These are phyloP conservation scores for Pelusios castaneus DNA, from an alignment of 2,113 vertebrate genomes.

Conservation along the genomic window DNA sequence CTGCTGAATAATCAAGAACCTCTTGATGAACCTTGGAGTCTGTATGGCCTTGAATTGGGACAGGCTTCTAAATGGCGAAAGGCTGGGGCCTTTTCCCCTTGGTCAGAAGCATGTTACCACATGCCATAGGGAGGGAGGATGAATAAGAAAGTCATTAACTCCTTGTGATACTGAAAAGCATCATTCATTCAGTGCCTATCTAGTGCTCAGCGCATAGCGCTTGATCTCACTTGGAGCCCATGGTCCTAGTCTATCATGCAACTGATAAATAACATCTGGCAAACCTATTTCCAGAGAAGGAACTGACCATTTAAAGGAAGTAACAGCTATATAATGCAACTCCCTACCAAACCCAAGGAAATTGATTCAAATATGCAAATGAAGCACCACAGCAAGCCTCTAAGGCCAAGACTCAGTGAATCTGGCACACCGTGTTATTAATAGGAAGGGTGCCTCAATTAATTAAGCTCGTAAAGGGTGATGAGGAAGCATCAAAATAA, in stretches of 20 bases:
- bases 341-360: conserved; percentile 35
- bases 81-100: neutral
- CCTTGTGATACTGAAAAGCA: neutral
- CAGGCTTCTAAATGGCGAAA: neutral
- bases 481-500: conserved; percentile 14
- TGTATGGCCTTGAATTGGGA: neutral
- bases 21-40: neutral
- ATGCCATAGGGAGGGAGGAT: neutral
- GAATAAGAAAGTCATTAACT: neutral
- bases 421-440: conserved; percentile 39
- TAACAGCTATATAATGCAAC: conserved; percentile 14
- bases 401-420: neutral
- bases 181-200: neutral
- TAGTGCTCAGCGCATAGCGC: neutral
- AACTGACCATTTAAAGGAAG: conserved; percentile 26
- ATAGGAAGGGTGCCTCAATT: conserved; percentile 45
- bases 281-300: neutral
- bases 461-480: conserved; percentile 55
- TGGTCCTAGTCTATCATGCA: conserved; percentile 3
- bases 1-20: neutral
- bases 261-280: conserved; percentile 12
- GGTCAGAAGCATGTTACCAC: neutral
- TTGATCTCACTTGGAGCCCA: neutral
- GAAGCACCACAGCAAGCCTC: neutral
- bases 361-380: conserved; percentile 24